These are phyloP conservation scores for Hypanus sabinus DNA, from an alignment of 2,113 vertebrate species.

Conservation along the genomic window DNA sequence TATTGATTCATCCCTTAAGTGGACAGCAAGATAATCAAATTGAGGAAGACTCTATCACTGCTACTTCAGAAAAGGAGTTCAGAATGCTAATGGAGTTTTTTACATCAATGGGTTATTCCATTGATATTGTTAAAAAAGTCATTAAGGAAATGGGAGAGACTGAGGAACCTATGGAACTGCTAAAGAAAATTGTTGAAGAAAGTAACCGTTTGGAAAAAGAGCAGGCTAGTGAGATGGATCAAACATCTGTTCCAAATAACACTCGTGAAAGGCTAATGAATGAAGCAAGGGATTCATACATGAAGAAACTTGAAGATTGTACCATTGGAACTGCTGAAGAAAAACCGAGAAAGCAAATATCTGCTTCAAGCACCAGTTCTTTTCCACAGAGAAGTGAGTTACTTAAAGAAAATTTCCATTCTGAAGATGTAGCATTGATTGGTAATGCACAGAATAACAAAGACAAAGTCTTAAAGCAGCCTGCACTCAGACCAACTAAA, in stretches of 20 bases:
- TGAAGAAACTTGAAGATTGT: not conserved
- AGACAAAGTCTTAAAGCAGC: not conserved
- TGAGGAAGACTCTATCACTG: slow-evolving; percentile 56
- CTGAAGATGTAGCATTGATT: not conserved
- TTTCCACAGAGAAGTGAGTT: not conserved
- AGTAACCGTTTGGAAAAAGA: slow-evolving; percentile 53
- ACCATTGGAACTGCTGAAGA: not conserved
- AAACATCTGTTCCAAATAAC: not conserved
- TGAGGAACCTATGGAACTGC: slow-evolving; percentile 74
- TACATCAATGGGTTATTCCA: slow-evolving; percentile 91
- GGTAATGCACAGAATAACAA: not conserved
- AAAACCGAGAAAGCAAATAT: not conserved
- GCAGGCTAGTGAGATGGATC: slow-evolving; percentile 29
- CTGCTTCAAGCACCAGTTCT: not conserved
- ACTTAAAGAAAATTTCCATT: not conserved
- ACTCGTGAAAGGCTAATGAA: not conserved
- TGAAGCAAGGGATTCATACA: not conserved
- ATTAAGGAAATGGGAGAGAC: slow-evolving; percentile 72
- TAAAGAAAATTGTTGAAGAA: slow-evolving; percentile 86
- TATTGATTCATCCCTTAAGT: slow-evolving; percentile 47
- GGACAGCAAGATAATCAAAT: slow-evolving; percentile 53
- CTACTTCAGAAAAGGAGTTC: slow-evolving; percentile 78
- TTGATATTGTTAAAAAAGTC: slow-evolving; percentile 83
- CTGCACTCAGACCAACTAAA: not conserved
- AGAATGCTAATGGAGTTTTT: slow-evolving; percentile 94